These are phyloP conservation scores for Syrista parreyssii DNA, from an alignment of 2,888 invertebrate species.

Conservation along the genomic window DNA sequence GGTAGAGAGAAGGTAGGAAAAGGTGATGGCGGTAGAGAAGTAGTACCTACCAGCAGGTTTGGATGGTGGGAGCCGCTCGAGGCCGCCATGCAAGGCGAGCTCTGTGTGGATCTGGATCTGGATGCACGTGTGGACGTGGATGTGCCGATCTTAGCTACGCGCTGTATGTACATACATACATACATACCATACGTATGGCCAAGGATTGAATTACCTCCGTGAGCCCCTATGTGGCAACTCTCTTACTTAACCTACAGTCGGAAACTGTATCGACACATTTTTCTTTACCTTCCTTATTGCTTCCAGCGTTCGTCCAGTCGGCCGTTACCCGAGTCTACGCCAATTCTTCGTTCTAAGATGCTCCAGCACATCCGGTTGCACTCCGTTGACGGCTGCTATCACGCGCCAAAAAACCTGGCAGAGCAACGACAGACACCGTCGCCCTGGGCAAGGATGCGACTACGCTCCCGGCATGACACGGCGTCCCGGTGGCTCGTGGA, in stretches of 20 bases:
- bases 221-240: slow-evolving; percentile 56
- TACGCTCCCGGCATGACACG: no score
- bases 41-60: slow-evolving; percentile 22
- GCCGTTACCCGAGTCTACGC: no score
- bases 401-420: no score
- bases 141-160: slow-evolving; percentile 22
- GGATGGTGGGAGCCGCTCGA: slow-evolving; percentile 52
- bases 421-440: no score
- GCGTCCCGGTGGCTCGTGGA: no score
- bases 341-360: no score
- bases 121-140: slow-evolving; percentile 13
- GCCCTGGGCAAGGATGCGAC: no score
- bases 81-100: slow-evolving; percentile 54
- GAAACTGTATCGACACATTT: slow-evolving; percentile 60
- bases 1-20: slow-evolving; percentile 34
- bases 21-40: slow-evolving; percentile 39
- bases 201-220: slow-evolving; percentile 30
- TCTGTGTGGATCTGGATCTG: slow-evolving; percentile 6
- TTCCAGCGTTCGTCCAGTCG: no score
- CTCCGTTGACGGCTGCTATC: no score
- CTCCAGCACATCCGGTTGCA: no score
- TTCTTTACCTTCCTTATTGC: slow-evolving; percentile 26
- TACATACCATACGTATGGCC: slow-evolving; percentile 28
- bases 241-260: slow-evolving; percentile 59
- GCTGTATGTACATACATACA: no score